Conservation (phyloP, 1,140 invertebrate species). For the Heterodera schachtii region DNA sequence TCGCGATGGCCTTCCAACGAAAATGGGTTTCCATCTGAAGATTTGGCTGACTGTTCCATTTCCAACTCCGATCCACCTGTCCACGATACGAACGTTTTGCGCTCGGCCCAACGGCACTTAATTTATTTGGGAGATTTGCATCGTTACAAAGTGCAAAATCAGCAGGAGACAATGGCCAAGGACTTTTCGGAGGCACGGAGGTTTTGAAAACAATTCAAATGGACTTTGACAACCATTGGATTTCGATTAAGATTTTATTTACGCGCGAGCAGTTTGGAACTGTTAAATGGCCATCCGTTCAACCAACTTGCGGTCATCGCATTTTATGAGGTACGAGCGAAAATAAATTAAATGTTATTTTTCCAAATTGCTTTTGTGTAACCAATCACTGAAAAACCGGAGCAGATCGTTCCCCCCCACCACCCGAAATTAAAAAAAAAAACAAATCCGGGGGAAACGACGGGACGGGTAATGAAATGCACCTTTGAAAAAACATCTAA, state of each 20-base stretch:
- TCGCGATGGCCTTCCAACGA: slow-evolving; percentile 9
- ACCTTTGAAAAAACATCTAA: too few relatives aligned
- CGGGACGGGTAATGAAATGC: too few relatives aligned
- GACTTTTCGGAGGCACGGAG: slow-evolving; percentile 10
- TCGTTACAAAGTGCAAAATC: slow-evolving; percentile 14
- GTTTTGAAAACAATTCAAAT: not conserved
- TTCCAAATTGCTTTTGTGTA: too few relatives aligned
- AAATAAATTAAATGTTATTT: too few relatives aligned
- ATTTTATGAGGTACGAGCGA: not conserved
- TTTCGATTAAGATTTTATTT: slow-evolving; percentile 18
- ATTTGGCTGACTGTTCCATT: slow-evolving; percentile 7
- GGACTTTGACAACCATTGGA: too few relatives aligned
- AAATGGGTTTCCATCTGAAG: not conserved
- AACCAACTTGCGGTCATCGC: slow-evolving; percentile 20
- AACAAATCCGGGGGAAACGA: too few relatives aligned
- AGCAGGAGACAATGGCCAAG: not conserved
- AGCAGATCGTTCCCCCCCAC: too few relatives aligned
- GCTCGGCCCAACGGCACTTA: slow-evolving; percentile 13
- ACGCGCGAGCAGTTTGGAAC: slow-evolving; percentile 10
- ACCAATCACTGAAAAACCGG: too few relatives aligned
- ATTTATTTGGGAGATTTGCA: slow-evolving; percentile 26
- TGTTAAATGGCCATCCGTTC: slow-evolving; percentile 20
- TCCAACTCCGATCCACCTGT: not conserved
- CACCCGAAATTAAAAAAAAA: too few relatives aligned
- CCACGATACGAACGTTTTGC: slow-evolving; percentile 16